A percentile compares a stretch with the other conserved stretches of the same genome.
Conservation (phyloP, 2,888 invertebrate genomes). For the Hipparchia semele region DNA sequence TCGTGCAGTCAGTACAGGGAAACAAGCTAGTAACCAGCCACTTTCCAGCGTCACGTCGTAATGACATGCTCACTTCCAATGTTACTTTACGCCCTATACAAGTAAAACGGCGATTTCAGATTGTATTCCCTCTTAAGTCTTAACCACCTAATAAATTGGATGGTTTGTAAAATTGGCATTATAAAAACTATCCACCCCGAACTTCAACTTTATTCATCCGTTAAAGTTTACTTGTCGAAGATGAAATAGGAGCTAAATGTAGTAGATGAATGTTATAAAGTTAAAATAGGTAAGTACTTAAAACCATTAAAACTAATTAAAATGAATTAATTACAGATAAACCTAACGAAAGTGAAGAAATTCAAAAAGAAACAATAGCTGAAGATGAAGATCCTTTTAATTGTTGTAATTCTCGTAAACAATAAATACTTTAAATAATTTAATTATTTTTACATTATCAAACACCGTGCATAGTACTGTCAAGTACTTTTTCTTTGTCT, state of each 20-base stretch:
- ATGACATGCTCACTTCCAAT: too few species aligned
- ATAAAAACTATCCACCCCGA: too few species aligned
- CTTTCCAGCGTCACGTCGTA: too few species aligned
- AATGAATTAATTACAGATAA: conserved; percentile 45
- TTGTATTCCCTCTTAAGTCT: too few species aligned
- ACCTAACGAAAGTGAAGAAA: conserved; percentile 41
- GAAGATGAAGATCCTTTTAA: not conserved
- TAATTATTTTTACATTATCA: not conserved
- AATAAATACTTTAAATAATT: not conserved
- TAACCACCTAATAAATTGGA: too few species aligned
- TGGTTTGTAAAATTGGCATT: too few species aligned
- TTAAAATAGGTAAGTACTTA: not conserved
- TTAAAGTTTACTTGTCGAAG: too few species aligned
- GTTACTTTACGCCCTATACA: too few species aligned
- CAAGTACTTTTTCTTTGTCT: not conserved
- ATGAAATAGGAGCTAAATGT: not conserved
- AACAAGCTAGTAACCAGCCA: too few species aligned
- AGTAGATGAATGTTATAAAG: not conserved
- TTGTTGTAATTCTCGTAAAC: not conserved
- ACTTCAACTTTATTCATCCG: too few species aligned
- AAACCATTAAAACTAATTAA: not conserved
- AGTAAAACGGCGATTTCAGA: too few species aligned
- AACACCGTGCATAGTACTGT: not conserved
- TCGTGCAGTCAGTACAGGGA: too few species aligned
- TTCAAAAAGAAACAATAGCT: conserved; percentile 36